Percentiles rank a stretch among this genome's conserved stretches.
These are phyloP conservation scores for Lathamus discolor DNA, from an alignment of 2,113 vertebrate species.

Conservation along the genomic window DNA sequence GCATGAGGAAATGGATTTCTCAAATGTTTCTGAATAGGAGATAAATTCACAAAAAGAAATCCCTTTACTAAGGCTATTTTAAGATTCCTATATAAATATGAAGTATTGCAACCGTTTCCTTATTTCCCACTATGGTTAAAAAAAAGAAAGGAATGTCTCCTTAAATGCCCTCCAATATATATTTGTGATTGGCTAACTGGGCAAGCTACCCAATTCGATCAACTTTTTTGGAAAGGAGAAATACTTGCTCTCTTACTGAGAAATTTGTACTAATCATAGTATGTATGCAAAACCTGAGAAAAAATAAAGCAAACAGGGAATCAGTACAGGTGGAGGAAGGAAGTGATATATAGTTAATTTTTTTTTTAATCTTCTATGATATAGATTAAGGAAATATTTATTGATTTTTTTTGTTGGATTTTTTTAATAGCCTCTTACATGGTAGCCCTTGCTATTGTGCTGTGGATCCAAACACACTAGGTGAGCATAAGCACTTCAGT, in stretches of 20 bases:
- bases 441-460: neutral
- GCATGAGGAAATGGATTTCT: neutral
- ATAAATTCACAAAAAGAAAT: neutral
- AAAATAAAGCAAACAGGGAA: neutral
- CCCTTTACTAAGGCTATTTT: neutral
- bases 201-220: neutral
- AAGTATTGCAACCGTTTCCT: neutral
- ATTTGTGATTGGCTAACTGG: neutral
- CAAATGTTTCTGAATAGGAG: neutral
- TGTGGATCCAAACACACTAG: neutral
- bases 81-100: neutral
- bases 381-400: neutral
- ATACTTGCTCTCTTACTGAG: neutral
- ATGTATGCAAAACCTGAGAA: neutral
- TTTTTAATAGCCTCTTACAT: neutral
- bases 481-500: rapidly evolving
- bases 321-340: neutral
- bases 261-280: neutral
- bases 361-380: neutral
- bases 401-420: neutral
- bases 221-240: neutral
- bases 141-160: neutral
- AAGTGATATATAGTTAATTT: neutral
- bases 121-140: neutral
- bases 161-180: neutral